Evolutionary conservation across 2,797 vertebrate genomes (phyloP), one percentile per base, ranked within the genome.

Genomic region (Lates japonicus): DNA sequence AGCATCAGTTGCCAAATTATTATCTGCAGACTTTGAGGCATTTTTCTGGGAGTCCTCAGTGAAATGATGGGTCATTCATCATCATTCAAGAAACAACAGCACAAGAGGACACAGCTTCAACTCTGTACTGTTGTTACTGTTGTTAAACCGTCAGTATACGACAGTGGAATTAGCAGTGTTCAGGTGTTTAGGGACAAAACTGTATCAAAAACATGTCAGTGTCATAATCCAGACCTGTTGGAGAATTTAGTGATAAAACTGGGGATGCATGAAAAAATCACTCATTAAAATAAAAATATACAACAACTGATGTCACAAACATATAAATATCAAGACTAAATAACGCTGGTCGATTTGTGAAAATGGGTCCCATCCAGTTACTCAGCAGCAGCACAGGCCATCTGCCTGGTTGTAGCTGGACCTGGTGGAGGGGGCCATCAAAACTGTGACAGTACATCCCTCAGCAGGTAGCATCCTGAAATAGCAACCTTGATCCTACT

Each of bases 401-500:
- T 76, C 76, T 76, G 54, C 69, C 25, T 29, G 25, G 25, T n/a
- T n/a, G 25, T 29, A 1, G 2, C 1, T 29, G 25, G 25, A 29
- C 25, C 25, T 29, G 25, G 25, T 80, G 13, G 20, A 82, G 82
- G 85, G 71, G 90, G 87, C 78, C 91, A 93, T 94, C 84, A 90
- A 82, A 91, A 87, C 82, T 85, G 85, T 69, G 88, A 91, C 87
- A 93, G 91, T 91, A 88, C 86, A 93, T 93, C 89, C 77, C 90
- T 93, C 93, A 91, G 92, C 90, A 91, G 92, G 92, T 92, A 93
- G 84, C 83, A 66, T 91, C 90, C 89, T 83, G 83, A 93, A 94
- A 93, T 92, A 94, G 92, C 90, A 92, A 85, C 85, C 89, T 93
- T 94, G 93, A 94, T 94, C 92, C 93, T 94, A 93, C 94, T 92